Percentiles rank a stretch among this genome's conserved stretches.
phyloP scores from a whole-genome alignment of 2,888 invertebrate genomes.

The Tenthredo mesomela region DNA sequence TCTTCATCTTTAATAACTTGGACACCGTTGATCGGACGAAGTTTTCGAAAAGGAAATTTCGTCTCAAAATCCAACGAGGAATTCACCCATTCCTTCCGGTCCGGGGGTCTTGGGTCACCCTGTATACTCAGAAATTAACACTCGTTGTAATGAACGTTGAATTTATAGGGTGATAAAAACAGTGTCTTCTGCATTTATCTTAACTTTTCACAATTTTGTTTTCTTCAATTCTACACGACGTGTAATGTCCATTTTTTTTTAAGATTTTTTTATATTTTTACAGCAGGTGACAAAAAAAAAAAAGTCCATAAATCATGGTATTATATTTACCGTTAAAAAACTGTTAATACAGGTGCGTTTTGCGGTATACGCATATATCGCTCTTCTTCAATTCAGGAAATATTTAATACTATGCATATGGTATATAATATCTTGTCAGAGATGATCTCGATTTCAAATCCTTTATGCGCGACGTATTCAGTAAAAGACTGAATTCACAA shows the following conservation, averaged over 20 bases:
- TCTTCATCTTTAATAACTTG: too few species aligned
- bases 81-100: too few species aligned
- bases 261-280: background rate
- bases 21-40: too few species aligned
- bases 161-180: background rate
- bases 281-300: background rate
- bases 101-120: too few species aligned
- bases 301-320: background rate
- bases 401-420: background rate
- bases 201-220: background rate
- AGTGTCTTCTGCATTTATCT: background rate
- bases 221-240: background rate
- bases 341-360: background rate
- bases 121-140: too few species aligned
- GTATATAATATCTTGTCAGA: background rate
- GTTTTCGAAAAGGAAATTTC: too few species aligned
- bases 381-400: background rate
- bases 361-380: background rate
- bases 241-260: background rate
- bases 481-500: background rate
- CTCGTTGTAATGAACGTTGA: too few species aligned
- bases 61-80: too few species aligned
- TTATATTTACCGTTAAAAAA: slow-evolving; percentile 3
- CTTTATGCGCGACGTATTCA: background rate
- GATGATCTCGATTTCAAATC: background rate